Conservation (phyloP, 2,797 vertebrate species). For the Antrozous pallidus region DNA sequence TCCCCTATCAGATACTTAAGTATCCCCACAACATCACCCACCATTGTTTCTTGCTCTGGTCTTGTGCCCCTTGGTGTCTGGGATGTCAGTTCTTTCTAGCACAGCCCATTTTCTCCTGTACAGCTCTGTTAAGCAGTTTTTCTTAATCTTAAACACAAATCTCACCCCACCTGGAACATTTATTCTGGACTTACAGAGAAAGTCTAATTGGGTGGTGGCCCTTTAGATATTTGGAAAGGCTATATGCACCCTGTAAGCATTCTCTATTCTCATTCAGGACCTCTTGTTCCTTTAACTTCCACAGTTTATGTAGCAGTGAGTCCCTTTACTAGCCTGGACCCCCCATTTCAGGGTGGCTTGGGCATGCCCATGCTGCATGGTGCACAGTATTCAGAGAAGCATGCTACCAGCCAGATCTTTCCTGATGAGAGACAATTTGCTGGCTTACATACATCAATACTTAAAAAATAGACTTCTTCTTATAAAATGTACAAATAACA, state of each 20-base stretch:
- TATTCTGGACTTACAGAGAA: background rate
- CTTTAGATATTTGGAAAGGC: background rate
- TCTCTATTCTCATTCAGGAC: background rate
- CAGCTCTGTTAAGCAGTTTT: background rate
- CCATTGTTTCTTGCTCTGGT: background rate
- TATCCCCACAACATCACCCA: background rate
- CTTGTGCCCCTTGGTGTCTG: background rate
- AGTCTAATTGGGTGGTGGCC: background rate
- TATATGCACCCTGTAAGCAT: accelerated
- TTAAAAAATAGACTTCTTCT: background rate
- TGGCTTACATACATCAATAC: background rate
- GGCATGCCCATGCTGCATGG: background rate
- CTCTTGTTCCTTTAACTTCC: background rate
- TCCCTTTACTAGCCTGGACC: background rate
- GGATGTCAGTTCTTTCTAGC: background rate
- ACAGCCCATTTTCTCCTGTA: background rate
- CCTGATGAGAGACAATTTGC: background rate
- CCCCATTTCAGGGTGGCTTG: background rate
- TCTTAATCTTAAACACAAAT: background rate
- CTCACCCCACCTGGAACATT: background rate
- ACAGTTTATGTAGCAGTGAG: accelerated
- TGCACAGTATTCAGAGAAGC: background rate
- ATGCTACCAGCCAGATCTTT: background rate
- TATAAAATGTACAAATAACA: background rate
- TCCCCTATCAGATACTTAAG: background rate